A percentile compares a stretch with the other conserved stretches of the same genome.
Evolutionary conservation across 2,113 vertebrate genomes (phyloP).

Genomic region (Pygoscelis antarcticus): DNA sequence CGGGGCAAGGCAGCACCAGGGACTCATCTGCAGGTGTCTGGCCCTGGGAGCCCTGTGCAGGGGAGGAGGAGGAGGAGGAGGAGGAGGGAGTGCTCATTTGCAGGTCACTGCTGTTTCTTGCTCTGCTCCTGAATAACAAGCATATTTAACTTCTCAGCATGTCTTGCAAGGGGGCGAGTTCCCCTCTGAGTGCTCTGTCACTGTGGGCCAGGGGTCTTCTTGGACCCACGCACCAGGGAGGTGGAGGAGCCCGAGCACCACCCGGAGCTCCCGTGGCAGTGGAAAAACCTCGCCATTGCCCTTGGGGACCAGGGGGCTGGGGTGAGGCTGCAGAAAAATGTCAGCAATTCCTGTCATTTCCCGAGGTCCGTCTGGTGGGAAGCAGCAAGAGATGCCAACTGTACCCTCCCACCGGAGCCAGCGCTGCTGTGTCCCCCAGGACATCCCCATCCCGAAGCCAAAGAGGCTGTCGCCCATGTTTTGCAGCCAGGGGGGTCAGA

Average conservation of each 20-base stretch:
- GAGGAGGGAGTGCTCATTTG: accelerated
- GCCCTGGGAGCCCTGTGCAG: background rate
- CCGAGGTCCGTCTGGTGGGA: background rate
- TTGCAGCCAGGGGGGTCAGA: background rate
- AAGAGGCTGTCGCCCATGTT: accelerated
- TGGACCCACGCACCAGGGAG: accelerated
- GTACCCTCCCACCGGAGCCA: background rate
- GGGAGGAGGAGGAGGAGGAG: background rate
- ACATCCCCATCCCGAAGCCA: background rate
- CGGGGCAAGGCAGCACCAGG: background rate
- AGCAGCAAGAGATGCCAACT: background rate
- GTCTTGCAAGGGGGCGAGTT: background rate
- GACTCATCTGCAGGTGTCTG: background rate
- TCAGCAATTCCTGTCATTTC: conserved; percentile 14
- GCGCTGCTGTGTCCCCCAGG: background rate
- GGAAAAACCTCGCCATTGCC: background rate
- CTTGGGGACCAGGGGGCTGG: background rate
- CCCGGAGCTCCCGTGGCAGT: accelerated
- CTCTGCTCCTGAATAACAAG: background rate
- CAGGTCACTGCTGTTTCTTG: background rate
- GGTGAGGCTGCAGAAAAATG: background rate
- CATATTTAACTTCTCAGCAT: background rate
- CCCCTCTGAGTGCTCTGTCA: background rate
- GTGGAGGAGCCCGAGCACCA: accelerated
- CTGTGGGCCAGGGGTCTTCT: background rate